Evolutionary conservation across 2,888 invertebrate species (phyloP), one percentile per base, ranked within the genome.

Genomic region (Hyles lineata): DNA sequence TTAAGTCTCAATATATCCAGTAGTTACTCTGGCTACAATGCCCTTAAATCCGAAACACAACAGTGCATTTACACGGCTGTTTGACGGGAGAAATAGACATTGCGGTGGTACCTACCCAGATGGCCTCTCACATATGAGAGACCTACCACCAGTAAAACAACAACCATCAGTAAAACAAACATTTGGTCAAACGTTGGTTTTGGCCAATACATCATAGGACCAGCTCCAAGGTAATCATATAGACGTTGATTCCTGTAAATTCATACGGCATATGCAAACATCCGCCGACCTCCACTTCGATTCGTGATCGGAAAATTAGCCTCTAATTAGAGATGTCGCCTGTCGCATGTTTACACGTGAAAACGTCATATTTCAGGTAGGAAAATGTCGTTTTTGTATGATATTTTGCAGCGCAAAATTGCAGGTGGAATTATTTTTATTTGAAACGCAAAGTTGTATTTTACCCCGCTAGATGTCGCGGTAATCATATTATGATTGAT

Each of bases 231-330:
- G 62, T 63, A 50, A 59, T 67, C 63, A 73, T 62, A 73, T 29
- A 72, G n/a, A 50, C 21, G 67, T 67, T 58, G 67, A 72, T 72
- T 72, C 67, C 58, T 67, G 72, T 72, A 67, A 63, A 67, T 32
- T 71, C 62, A 52, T 58, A 35, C 35, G 67, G 23, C 67, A 70
- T 32, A 55, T 78, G 80, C 78, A 84, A 85, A 87, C 80, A 87
- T 75, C 73, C 73, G 78, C 79, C 79, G 83, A 79, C 82, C 82
- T 80, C 81, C 76, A 79, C 74, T 76, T 80, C 85, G 76, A 75
- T 76, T 85, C 92, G 92, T 92, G 92, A 87, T 85, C 78, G 78
- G 76, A 80, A 85, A 89, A 89, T 92, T 92, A 92, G 89, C 81
- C 77, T 80, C 77, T 86, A 88, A 92, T 92, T 90, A 90, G 85